phyloP scores from a whole-genome alignment of 1,140 invertebrate species.

The Anoplophora glabripennis region DNA sequence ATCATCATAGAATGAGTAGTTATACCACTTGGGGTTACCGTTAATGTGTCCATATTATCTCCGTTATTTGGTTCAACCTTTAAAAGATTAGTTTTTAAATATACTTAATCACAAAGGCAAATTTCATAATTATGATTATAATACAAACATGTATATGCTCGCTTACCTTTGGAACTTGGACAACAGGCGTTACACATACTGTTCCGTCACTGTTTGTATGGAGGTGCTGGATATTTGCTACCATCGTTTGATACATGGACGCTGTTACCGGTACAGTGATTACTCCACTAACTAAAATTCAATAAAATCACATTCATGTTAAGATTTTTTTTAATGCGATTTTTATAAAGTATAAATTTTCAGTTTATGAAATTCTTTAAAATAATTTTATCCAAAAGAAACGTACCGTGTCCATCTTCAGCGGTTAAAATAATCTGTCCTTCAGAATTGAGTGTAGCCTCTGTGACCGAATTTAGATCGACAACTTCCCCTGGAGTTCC shows the following conservation, averaged over 20 bases:
- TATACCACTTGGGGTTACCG: conserved; percentile 60
- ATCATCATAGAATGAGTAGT: conserved; percentile 77
- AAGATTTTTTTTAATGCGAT: not conserved
- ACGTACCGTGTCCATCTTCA: conserved; percentile 85
- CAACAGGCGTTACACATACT: conserved; percentile 76
- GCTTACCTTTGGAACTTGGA: conserved; percentile 69
- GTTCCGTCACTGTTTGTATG: conserved; percentile 72
- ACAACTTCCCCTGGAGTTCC: conserved; percentile 68
- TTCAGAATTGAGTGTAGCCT: conserved; percentile 84
- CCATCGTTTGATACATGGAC: conserved; percentile 95
- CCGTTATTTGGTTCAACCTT: conserved; percentile 64
- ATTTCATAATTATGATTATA: conserved; percentile 15
- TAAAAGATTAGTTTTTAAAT: not conserved
- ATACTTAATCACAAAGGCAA: not conserved
- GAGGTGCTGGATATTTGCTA: conserved; percentile 83
- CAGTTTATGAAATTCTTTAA: not conserved
- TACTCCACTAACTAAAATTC: conserved; percentile 85
- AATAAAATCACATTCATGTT: not conserved
- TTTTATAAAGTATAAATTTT: not conserved
- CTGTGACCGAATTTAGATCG: conserved; percentile 83
- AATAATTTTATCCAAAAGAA: not conserved
- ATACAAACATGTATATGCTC: not conserved
- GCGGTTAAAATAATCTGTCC: conserved; percentile 93
- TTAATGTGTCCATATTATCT: conserved; percentile 66
- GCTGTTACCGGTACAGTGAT: conserved; percentile 93